A percentile compares a stretch with the other conserved stretches of the same genome.
These are phyloP conservation scores for Valencia hispanica DNA, from an alignment of 2,797 vertebrate genomes.

Conservation along the genomic window DNA sequence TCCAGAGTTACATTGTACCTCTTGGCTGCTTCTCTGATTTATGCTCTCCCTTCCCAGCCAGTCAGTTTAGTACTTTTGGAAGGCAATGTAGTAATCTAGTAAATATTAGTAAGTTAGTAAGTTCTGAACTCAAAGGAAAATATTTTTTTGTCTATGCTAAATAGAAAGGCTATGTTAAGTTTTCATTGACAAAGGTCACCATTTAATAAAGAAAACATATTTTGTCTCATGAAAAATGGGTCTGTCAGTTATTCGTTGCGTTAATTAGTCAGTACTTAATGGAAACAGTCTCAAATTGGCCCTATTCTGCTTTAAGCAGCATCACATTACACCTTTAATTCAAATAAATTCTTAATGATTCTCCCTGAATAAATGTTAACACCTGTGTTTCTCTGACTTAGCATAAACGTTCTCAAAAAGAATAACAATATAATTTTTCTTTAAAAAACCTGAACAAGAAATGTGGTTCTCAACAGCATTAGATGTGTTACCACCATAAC, in stretches of 20 bases:
- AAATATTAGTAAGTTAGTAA: not conserved
- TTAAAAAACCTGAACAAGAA: constrained; percentile 6
- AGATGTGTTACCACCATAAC: not conserved
- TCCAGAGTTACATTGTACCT: not conserved
- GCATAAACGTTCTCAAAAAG: constrained; percentile 39
- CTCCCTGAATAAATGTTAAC: constrained; percentile 79
- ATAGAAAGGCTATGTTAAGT: constrained; percentile 58
- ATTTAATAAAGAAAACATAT: constrained; percentile 56
- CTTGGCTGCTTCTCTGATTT: not conserved
- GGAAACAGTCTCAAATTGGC: constrained; percentile 74
- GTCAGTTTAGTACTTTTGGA: constrained; percentile 1
- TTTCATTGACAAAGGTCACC: constrained; percentile 73
- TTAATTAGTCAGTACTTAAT: constrained; percentile 81
- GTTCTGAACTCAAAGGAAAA: not conserved
- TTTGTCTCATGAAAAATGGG: constrained; percentile 74
- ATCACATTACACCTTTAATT: constrained; percentile 81
- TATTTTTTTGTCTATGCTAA: not conserved
- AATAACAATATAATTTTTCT: constrained; percentile 35
- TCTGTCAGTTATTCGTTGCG: constrained; percentile 76
- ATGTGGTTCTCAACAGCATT: not conserved
- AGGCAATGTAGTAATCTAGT: not conserved
- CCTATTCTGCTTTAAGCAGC: constrained; percentile 72
- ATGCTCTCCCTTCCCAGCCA: not conserved
- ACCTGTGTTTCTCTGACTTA: constrained; percentile 72
- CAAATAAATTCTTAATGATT: constrained; percentile 79